Percentiles rank a stretch among this genome's conserved stretches.
Evolutionary conservation across 2,888 invertebrate species (phyloP).

Genomic region (Callimorpha dominula): DNA sequence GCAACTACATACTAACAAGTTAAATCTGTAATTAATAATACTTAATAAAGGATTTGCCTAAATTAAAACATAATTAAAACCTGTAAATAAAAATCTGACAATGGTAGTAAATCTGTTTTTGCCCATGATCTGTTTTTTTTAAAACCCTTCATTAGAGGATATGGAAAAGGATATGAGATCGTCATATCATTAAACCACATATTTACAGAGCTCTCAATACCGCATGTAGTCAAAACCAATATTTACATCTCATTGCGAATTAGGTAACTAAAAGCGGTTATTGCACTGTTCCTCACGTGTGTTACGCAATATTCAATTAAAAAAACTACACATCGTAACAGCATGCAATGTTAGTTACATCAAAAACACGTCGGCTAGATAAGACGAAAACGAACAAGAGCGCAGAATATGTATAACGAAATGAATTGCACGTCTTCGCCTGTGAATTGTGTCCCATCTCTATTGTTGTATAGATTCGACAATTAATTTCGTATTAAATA

Average conservation of each 20-base stretch:
- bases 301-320: conserved; percentile 62
- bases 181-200: conserved; percentile 1
- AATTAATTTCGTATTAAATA: conserved; percentile 54
- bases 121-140: not conserved
- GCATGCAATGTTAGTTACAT: conserved; percentile 64
- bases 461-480: conserved; percentile 48
- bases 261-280: conserved; percentile 41
- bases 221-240: conserved; percentile 23
- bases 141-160: not conserved
- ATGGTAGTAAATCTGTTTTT: not conserved
- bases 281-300: conserved; percentile 46
- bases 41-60: not conserved
- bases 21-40: not conserved
- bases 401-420: conserved; percentile 53
- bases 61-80: not conserved
- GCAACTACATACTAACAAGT: not conserved
- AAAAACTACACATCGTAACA: conserved; percentile 55
- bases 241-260: conserved; percentile 36
- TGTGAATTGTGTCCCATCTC: conserved; percentile 53
- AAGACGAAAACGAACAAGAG: conserved; percentile 58
- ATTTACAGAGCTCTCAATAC: conserved; percentile 15
- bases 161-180: not conserved
- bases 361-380: conserved; percentile 59
- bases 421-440: conserved; percentile 42
- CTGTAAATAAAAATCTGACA: not conserved